Conservation (phyloP, 92 coral and sea anemone genomes). For the Palythoa caribaeorum region DNA sequence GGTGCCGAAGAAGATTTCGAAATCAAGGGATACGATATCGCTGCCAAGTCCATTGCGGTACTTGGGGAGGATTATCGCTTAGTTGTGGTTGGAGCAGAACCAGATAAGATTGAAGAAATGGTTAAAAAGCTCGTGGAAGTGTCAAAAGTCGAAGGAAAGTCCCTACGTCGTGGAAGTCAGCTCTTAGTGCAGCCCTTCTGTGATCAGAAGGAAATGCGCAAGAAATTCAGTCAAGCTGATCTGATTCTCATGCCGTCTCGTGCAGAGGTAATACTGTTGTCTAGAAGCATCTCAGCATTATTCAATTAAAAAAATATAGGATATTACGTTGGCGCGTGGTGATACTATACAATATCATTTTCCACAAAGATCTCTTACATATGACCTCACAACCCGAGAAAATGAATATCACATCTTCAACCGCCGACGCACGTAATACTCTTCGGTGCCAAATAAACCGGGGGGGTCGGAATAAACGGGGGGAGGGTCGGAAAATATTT, state of each 20-base stretch:
- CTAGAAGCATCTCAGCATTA: not conserved
- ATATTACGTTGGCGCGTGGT: not conserved
- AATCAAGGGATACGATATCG: slow-evolving; percentile 29
- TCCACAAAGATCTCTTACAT: no score
- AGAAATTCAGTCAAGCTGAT: slow-evolving; percentile 14
- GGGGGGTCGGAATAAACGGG: no score
- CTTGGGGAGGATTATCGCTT: slow-evolving; percentile 20
- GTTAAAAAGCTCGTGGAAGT: not conserved
- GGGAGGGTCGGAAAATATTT: no score
- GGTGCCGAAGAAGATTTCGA: slow-evolving; percentile 22
- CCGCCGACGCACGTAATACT: no score
- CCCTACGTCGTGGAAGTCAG: slow-evolving; percentile 21
- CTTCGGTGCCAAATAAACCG: no score
- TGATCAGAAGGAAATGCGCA: slow-evolving; percentile 13
- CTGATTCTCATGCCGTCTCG: slow-evolving; percentile 37
- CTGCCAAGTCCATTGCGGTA: not conserved
- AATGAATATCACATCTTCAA: no score
- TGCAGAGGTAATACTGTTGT: slow-evolving; percentile 17
- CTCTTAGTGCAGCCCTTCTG: slow-evolving; percentile 11
- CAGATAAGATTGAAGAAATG: slow-evolving; percentile 30
- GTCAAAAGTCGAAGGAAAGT: slow-evolving; percentile 1
- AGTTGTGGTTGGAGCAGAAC: slow-evolving; percentile 31
- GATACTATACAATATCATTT: not conserved
- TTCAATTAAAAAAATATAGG: not conserved
- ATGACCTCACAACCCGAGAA: no score